Percentiles rank a stretch among this genome's conserved stretches.
phyloP scores from a whole-genome alignment of 2,797 vertebrate genomes.

The Limnodromus scolopaceus region DNA sequence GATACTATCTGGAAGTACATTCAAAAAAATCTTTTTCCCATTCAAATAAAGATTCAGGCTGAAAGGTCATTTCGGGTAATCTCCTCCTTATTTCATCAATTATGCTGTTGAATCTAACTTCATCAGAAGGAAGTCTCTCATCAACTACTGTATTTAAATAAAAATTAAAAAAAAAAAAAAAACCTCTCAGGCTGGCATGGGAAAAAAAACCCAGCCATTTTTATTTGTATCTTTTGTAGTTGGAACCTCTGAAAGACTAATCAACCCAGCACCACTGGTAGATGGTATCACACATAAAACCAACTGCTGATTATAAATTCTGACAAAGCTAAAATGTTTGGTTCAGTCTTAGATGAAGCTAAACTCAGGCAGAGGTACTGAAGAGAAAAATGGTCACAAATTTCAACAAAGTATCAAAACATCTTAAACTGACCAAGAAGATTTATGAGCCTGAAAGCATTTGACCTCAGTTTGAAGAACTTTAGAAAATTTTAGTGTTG shows the following conservation, averaged over 20 bases:
- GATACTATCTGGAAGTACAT: constrained; percentile 61
- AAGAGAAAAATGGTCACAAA: neutral
- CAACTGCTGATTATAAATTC: neutral
- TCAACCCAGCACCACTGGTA: neutral
- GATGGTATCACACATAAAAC: neutral
- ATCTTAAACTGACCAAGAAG: neutral
- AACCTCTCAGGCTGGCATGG: neutral
- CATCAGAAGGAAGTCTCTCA: neutral
- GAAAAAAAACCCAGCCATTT: neutral
- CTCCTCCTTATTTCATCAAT: constrained; percentile 7
- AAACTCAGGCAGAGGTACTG: neutral
- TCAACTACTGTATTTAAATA: neutral
- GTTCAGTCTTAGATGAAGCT: neutral
- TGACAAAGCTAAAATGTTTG: neutral
- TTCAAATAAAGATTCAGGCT: constrained; percentile 32
- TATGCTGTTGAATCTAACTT: neutral
- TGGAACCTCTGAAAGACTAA: neutral
- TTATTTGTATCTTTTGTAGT: neutral
- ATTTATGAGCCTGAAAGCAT: constrained; percentile 24
- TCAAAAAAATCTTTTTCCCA: constrained; percentile 8
- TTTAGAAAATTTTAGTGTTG: constrained; percentile 5
- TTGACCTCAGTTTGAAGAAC: neutral
- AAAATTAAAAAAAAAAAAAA: neutral
- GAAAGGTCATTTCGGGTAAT: constrained; percentile 49
- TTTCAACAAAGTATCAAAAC: neutral